A percentile compares a stretch with the other conserved stretches of the same genome.
These are phyloP conservation scores for Aurelia aurita complex sp. Pacific DNA, from an alignment of 30 jellyfish, hydroid and myxozoan species.

Conservation along the genomic window DNA sequence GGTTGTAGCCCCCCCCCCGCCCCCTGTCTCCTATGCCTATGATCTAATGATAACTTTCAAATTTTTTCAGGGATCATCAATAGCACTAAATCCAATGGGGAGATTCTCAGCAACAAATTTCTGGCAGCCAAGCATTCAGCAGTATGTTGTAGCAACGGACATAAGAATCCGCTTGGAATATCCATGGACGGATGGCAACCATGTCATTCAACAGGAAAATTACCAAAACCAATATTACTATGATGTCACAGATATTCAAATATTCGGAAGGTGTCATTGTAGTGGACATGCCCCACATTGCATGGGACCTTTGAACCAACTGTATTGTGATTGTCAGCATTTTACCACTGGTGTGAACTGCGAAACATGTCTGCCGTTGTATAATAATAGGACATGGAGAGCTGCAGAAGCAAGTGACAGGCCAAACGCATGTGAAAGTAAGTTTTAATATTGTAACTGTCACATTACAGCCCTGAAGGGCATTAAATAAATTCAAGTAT, in stretches of 20 bases:
- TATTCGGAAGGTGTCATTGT: slow-evolving; percentile 83
- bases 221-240: slow-evolving; percentile 75
- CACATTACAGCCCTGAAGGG: background rate
- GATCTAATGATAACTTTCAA: too few species aligned
- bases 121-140: slow-evolving; percentile 63
- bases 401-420: slow-evolving; percentile 54
- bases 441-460: slow-evolving; percentile 2
- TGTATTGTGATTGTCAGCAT: slow-evolving; percentile 66
- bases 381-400: slow-evolving; percentile 82
- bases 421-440: slow-evolving; percentile 87
- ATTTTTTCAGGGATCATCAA: too few species aligned
- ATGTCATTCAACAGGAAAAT: slow-evolving; percentile 48
- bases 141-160: slow-evolving; percentile 76
- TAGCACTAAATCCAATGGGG: slow-evolving; percentile 55
- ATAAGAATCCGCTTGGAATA: slow-evolving; percentile 70
- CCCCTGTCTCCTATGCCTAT: too few species aligned
- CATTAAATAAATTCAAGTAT: too few species aligned
- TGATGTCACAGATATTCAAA: slow-evolving; percentile 78
- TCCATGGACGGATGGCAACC: slow-evolving; percentile 95
- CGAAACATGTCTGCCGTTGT: slow-evolving; percentile 79
- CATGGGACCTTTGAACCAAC: slow-evolving; percentile 38
- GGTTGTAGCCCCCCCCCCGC: too few species aligned
- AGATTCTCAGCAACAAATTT: slow-evolving; percentile 34
- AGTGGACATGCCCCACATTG: slow-evolving; percentile 90
- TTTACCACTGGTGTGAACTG: slow-evolving; percentile 83